These are phyloP conservation scores for Prorops nasuta DNA, from an alignment of 1,140 invertebrate species.

Conservation along the genomic window DNA sequence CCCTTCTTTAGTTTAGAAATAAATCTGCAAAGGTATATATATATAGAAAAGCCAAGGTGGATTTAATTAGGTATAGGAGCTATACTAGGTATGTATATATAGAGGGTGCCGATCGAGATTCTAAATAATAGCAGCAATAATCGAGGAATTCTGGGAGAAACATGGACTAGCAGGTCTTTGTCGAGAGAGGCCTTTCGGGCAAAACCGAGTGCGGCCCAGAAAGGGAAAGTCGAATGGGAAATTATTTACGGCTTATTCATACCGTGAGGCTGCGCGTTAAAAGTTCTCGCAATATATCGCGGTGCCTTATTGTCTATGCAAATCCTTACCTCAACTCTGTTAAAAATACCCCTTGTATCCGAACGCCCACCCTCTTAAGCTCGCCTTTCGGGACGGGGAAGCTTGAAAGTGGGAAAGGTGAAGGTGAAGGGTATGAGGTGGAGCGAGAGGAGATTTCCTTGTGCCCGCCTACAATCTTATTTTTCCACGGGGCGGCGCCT, in stretches of 20 bases:
- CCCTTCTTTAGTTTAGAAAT: no score
- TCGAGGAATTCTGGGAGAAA: no score
- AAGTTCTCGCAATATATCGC: slow-evolving; percentile 43
- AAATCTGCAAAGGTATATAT: no score
- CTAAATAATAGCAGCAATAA: no score
- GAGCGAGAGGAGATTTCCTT: not conserved
- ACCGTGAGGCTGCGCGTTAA: slow-evolving; percentile 28
- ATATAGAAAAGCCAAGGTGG: not conserved
- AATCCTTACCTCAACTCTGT: slow-evolving; percentile 42
- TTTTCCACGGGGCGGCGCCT: slow-evolving; percentile 23
- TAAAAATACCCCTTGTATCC: slow-evolving; percentile 39
- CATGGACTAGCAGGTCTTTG: no score
- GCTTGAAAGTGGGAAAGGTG: not conserved
- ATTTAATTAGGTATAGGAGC: no score
- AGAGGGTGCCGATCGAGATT: no score
- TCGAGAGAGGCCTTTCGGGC: not conserved
- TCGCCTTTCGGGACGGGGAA: not conserved
- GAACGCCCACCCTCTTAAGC: slow-evolving; percentile 9
- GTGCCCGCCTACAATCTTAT: slow-evolving; percentile 32
- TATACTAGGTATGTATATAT: no score
- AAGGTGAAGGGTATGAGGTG: not conserved
- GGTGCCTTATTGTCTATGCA: slow-evolving; percentile 41
- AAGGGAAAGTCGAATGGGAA: slow-evolving; percentile 34
- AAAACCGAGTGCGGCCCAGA: slow-evolving; percentile 2
- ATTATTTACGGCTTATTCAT: slow-evolving; percentile 46